Conservation (phyloP, 2,113 vertebrate species). For the Mormyrus lacerda region DNA sequence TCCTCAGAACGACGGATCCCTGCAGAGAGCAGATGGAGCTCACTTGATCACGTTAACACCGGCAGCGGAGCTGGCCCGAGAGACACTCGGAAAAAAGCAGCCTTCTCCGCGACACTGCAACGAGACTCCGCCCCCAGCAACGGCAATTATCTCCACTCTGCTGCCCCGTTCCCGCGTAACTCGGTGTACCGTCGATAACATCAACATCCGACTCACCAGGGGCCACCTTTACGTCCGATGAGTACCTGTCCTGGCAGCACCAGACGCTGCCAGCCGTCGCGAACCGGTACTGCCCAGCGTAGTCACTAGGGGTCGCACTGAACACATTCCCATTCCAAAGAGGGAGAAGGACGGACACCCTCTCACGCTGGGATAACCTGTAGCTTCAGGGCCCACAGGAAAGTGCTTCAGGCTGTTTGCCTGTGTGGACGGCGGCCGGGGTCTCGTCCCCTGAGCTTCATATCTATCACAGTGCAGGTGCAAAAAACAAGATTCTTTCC, state of each 20-base stretch:
- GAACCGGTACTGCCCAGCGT: neutral
- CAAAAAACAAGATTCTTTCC: neutral
- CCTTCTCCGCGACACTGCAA: neutral
- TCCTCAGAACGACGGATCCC: neutral
- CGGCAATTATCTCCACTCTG: neutral
- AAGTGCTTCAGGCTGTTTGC: neutral
- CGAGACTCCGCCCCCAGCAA: neutral
- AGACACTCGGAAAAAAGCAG: neutral
- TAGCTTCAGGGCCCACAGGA: neutral
- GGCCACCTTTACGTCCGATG: neutral
- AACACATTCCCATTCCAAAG: neutral
- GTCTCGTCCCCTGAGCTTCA: neutral
- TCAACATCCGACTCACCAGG: neutral
- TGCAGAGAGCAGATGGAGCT: neutral
- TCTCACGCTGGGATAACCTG: neutral
- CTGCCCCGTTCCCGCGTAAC: neutral
- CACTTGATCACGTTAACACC: neutral
- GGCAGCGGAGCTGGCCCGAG: neutral
- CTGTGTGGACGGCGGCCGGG: neutral
- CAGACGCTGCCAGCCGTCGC: neutral
- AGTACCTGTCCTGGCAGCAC: neutral
- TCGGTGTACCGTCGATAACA: neutral
- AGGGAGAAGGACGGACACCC: neutral
- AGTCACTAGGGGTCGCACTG: neutral
- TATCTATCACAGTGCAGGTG: neutral